These are phyloP conservation scores for Chymomyza caudatula DNA, from an alignment of 2,888 invertebrate genomes.

Conservation along the genomic window DNA sequence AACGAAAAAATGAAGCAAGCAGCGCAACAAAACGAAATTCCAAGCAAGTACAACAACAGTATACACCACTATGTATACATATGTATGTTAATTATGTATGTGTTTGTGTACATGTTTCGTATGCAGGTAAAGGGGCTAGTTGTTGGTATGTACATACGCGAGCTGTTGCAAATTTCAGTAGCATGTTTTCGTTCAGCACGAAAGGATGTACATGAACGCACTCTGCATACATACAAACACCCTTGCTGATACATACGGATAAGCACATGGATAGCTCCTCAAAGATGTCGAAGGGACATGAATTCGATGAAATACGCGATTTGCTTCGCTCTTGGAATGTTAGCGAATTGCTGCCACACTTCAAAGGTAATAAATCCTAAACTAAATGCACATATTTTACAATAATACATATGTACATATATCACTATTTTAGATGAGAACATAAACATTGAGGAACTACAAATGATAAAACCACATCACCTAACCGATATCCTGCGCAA, in stretches of 20 bases:
- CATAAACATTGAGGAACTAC: constrained; percentile 64
- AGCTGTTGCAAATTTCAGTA: constrained; percentile 69
- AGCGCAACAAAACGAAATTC: not conserved
- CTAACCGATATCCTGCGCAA: constrained; percentile 53
- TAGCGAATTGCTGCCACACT: constrained; percentile 55
- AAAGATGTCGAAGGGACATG: not conserved
- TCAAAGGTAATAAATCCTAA: constrained; percentile 49
- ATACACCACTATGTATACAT: not conserved
- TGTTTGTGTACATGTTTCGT: not conserved
- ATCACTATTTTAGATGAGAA: constrained; percentile 55
- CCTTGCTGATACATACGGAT: no score
- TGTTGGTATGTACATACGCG: constrained; percentile 13
- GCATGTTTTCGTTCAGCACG: constrained; percentile 61
- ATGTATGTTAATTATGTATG: not conserved
- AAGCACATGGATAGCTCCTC: not conserved
- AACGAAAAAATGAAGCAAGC: not conserved
- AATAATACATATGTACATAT: not conserved
- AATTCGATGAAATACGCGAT: constrained; percentile 38
- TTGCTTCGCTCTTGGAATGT: constrained; percentile 58
- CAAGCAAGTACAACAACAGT: not conserved
- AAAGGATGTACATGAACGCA: constrained; percentile 60
- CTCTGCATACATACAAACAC: not conserved
- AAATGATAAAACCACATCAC: constrained; percentile 66
- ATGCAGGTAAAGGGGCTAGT: not conserved
- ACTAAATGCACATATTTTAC: not conserved